A percentile compares a stretch with the other conserved stretches of the same genome.
Evolutionary conservation across 1,140 invertebrate species (phyloP).

Genomic region (Achatina immaculata): DNA sequence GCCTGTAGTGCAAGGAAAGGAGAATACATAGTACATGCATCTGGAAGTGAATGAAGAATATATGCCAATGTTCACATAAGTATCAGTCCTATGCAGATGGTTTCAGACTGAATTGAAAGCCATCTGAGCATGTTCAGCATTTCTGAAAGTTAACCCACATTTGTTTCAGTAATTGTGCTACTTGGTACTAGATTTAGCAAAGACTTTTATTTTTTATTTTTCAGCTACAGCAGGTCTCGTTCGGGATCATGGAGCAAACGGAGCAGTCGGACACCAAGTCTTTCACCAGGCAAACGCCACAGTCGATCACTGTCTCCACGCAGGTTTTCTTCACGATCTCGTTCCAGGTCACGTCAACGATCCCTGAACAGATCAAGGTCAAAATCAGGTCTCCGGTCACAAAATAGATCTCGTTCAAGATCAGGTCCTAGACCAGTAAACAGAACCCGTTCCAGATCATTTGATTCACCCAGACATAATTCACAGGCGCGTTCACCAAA

Average conservation of each 20-base stretch:
- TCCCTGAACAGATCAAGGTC: neutral
- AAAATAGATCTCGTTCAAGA: slow-evolving; percentile 12
- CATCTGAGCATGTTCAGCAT: too few species aligned
- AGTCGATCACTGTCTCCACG: slow-evolving; percentile 10
- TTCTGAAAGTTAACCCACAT: too few species aligned
- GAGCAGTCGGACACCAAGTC: slow-evolving; percentile 1
- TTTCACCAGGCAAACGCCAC: slow-evolving; percentile 7
- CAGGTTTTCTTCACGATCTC: neutral
- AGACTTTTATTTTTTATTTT: too few species aligned
- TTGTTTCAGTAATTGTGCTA: too few species aligned
- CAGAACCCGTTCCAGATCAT: slow-evolving; percentile 20
- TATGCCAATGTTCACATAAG: too few species aligned
- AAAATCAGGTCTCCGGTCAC: neutral
- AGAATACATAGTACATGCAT: too few species aligned
- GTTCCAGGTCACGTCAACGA: slow-evolving; percentile 13
- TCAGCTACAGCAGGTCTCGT: slow-evolving; percentile 24
- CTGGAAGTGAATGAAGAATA: too few species aligned
- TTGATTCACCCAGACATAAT: neutral
- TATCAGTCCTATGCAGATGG: too few species aligned
- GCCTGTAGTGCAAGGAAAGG: too few species aligned
- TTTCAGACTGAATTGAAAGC: too few species aligned
- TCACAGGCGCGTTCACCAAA: neutral
- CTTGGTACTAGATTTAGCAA: too few species aligned
- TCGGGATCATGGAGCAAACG: slow-evolving; percentile 26
- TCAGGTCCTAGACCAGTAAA: neutral